Conservation (phyloP, 2,888 invertebrate genomes). For the Mythimna vitellina region DNA sequence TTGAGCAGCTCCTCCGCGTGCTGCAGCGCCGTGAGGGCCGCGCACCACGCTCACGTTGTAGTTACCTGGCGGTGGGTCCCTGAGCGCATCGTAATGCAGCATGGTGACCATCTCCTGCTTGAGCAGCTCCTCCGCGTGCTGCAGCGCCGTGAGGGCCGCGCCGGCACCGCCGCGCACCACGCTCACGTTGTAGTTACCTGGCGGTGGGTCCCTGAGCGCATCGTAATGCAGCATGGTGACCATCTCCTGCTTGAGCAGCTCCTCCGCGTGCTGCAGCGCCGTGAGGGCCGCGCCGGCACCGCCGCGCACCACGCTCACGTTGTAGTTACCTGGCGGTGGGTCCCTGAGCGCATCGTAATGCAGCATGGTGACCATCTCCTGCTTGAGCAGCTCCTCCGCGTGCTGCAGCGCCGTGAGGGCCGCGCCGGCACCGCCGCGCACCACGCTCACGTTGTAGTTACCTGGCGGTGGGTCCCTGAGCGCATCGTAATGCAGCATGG, state of each 20-base stretch:
- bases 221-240: slow-evolving; percentile 94
- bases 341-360: slow-evolving; percentile 96
- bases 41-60: too few relatives aligned
- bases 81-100: slow-evolving; percentile 96
- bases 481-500: slow-evolving; percentile 98
- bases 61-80: slow-evolving; percentile 92
- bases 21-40: too few relatives aligned
- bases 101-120: slow-evolving; percentile 99
- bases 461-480: slow-evolving; percentile 93
- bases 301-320: too few relatives aligned
- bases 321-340: slow-evolving; percentile 86
- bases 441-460: not conserved
- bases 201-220: slow-evolving; percentile 94
- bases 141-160: slow-evolving; percentile 94
- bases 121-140: slow-evolving; percentile 98
- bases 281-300: too few relatives aligned
- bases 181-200: slow-evolving; percentile 44
- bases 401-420: slow-evolving; percentile 96
- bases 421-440: slow-evolving; percentile 92
- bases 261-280: too few relatives aligned
- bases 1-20: too few relatives aligned
- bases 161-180: slow-evolving; percentile 92
- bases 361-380: slow-evolving; percentile 98
- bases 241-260: too few relatives aligned
- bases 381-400: slow-evolving; percentile 98